A percentile compares a stretch with the other conserved stretches of the same genome.
Conservation (phyloP, 2,888 invertebrate genomes). For the Lepidonotus clava region DNA sequence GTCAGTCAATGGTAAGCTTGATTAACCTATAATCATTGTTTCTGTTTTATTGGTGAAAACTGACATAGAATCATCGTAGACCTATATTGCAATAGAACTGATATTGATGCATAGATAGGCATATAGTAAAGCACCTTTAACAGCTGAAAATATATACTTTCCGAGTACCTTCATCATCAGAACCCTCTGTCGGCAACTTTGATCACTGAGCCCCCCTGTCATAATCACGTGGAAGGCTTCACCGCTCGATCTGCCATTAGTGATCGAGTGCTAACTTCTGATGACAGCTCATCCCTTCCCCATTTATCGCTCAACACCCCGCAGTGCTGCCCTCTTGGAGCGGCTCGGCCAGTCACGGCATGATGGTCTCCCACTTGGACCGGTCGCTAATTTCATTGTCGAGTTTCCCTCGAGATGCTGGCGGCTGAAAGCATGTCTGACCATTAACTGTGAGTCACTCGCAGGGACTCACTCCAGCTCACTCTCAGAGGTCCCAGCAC, state of each 20-base stretch:
- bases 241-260: neutral
- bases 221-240: too few relatives aligned
- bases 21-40: too few relatives aligned
- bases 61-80: too few relatives aligned
- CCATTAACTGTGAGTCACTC: slow-evolving; percentile 43
- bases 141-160: too few relatives aligned
- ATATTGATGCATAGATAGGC: too few relatives aligned
- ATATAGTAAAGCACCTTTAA: too few relatives aligned
- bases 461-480: neutral
- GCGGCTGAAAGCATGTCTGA: slow-evolving; percentile 34
- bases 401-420: slow-evolving; percentile 19
- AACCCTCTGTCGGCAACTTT: too few relatives aligned
- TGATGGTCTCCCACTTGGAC: neutral
- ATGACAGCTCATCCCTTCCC: slow-evolving; percentile 39
- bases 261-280: slow-evolving; percentile 42
- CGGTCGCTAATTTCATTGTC: slow-evolving; percentile 44
- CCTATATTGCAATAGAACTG: too few relatives aligned
- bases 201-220: too few relatives aligned
- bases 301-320: slow-evolving; percentile 40
- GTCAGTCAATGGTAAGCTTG: too few relatives aligned
- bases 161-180: too few relatives aligned
- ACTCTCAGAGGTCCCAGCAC: neutral
- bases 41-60: too few relatives aligned
- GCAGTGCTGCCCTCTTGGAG: slow-evolving; percentile 14
- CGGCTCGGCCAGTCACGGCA: slow-evolving; percentile 6